phyloP scores from a whole-genome alignment of 2,113 vertebrate species.

The Rhinolophus ferrumequinum region DNA sequence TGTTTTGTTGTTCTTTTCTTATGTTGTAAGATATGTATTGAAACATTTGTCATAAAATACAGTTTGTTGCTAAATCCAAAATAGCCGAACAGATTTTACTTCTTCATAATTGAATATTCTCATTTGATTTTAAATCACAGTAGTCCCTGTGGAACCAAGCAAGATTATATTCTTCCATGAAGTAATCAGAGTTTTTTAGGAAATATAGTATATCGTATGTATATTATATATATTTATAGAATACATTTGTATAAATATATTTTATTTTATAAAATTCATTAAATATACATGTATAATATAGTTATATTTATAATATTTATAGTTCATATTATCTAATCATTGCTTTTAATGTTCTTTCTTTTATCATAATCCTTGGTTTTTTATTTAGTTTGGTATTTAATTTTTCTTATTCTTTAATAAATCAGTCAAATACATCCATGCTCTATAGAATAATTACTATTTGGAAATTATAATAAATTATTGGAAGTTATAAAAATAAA shows the following conservation, averaged over 20 bases:
- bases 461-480: not conserved
- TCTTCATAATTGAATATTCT: not conserved
- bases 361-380: not conserved
- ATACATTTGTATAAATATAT: not conserved
- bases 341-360: not conserved
- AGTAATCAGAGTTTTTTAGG: not conserved
- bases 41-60: not conserved
- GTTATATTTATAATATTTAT: not conserved
- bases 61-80: not conserved
- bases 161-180: not conserved
- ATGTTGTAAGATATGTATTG: not conserved
- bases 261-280: too few relatives aligned
- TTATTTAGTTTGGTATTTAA: not conserved
- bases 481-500: not conserved
- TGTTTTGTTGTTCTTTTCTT: not conserved
- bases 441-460: not conserved
- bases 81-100: not conserved
- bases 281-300: not conserved
- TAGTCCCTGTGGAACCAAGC: not conserved
- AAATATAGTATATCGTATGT: not conserved
- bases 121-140: not conserved
- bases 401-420: not conserved
- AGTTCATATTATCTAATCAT: not conserved
- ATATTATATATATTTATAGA: not conserved
- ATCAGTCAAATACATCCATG: not conserved